phyloP scores from a whole-genome alignment of 2,113 vertebrate species.

The Tyrannus savana region DNA sequence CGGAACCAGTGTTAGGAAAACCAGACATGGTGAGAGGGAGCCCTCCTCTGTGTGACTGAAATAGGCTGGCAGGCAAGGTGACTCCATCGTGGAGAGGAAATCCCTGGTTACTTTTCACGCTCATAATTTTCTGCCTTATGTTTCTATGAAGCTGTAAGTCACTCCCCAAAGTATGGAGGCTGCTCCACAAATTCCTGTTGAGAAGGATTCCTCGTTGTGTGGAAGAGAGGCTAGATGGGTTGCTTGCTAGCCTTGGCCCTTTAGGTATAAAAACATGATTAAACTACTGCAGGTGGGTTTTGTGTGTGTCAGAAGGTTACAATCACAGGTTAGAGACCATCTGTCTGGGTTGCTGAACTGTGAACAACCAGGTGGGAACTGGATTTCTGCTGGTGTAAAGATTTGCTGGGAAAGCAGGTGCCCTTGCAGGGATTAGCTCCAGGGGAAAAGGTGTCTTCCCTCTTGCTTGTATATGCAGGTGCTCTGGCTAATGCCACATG shows the following conservation, averaged over 20 bases:
- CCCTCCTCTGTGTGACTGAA: not conserved
- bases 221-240: not conserved
- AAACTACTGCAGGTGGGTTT: not conserved
- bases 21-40: not conserved
- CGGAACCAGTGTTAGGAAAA: not conserved
- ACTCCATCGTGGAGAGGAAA: not conserved
- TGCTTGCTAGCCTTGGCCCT: not conserved
- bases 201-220: not conserved
- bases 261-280: not conserved
- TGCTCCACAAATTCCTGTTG: not conserved
- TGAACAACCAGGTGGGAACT: not conserved
- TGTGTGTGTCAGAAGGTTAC: not conserved
- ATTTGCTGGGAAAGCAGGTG: slow-evolving; percentile 1
- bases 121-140: not conserved
- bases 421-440: not conserved
- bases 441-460: not conserved
- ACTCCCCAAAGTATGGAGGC: not conserved
- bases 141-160: not conserved
- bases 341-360: not conserved
- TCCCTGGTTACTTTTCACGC: not conserved
- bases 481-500: not conserved
- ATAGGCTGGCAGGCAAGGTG: not conserved
- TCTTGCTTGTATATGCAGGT: not conserved
- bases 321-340: not conserved
- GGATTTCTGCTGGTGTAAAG: not conserved